A percentile compares a stretch with the other conserved stretches of the same genome.
Conservation (phyloP, 2,888 invertebrate genomes). For the Tenthredo notha region DNA sequence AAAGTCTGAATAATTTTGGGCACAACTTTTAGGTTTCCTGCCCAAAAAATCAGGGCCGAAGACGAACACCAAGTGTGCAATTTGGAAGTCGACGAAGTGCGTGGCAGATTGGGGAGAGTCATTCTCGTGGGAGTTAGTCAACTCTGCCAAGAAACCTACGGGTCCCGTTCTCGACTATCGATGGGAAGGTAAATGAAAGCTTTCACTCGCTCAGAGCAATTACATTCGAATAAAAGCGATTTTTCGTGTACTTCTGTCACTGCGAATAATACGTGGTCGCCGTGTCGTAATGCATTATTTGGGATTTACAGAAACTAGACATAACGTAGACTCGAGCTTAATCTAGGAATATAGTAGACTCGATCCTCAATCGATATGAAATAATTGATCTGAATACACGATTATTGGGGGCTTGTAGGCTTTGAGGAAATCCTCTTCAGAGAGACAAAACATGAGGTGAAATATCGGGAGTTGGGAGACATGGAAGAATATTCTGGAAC, state of each 20-base stretch:
- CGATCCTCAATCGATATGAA: background rate
- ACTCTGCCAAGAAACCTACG: conserved; percentile 60
- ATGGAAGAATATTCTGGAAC: background rate
- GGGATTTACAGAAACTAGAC: background rate
- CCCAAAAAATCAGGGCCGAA: background rate
- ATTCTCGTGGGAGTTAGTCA: conserved; percentile 61
- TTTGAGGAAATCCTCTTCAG: background rate
- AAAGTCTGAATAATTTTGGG: background rate
- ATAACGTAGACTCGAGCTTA: background rate
- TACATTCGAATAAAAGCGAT: background rate
- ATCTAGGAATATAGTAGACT: background rate
- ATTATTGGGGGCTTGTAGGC: background rate
- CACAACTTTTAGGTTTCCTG: background rate
- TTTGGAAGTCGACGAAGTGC: conserved; percentile 42
- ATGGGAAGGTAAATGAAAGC: conserved; percentile 69
- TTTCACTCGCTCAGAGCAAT: too few species aligned
- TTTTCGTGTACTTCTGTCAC: background rate
- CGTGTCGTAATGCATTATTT: background rate
- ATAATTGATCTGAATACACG: background rate
- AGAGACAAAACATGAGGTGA: background rate
- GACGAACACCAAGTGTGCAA: conserved; percentile 53
- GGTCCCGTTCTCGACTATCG: conserved; percentile 67
- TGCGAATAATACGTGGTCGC: background rate
- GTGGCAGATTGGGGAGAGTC: conserved; percentile 46
- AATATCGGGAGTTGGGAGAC: background rate